Base-by-base conservation (phyloP, 1,140 invertebrate genomes). In the Cephus cinctus region DNA sequence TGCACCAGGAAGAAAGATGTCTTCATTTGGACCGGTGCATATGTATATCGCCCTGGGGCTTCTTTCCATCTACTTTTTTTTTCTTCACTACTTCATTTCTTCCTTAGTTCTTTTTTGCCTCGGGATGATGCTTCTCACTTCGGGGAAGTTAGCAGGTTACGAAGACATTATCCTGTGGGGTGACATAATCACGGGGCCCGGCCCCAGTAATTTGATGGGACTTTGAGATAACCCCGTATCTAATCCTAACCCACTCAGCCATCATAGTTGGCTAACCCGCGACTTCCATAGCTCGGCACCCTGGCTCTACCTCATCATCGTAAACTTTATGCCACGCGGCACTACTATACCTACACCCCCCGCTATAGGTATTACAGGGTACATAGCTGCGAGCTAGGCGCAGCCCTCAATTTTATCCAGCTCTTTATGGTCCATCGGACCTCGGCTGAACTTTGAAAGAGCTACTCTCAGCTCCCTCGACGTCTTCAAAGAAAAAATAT, bases 401-500 rank as follows among this genome's bases (percentile, higher is more conserved):
- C 25, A 27, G 25, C 25, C n/a, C 51, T 40, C 51, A 54, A 54
- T 54, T 54, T 54, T 46, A 42, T 5, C 32, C 41, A 21, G 51
- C 40, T 40, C 51, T 54, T 54, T 54, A 54, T 54, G 51, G 51
- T 38, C 51, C 51, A 54, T 54, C 25, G n/a, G 25, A 27, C 25
- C 6, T 27, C 47, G 51, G 30, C 47, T 51, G 44, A 54, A 54
- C 47, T 54, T 54, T 41, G 25, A 14, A 34, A 46, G 32, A 5
- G 32, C 32, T 35, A 35, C 18, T 35, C 32, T 2, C 42, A 18
- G n/a, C 12, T 43, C 16, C 14, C 9, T 20, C 6, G 15, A 27
- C 16, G 9, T 11, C 42, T 27, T 11, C 18, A 35, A 16, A 35
- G 32, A n/a, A n/a, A n/a, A n/a, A n/a, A n/a, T n/a, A n/a, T n/a